Percentiles rank a stretch among this genome's conserved stretches.
Evolutionary conservation across 2,888 invertebrate species (phyloP).

Genomic region (Drosophila quinaria): DNA sequence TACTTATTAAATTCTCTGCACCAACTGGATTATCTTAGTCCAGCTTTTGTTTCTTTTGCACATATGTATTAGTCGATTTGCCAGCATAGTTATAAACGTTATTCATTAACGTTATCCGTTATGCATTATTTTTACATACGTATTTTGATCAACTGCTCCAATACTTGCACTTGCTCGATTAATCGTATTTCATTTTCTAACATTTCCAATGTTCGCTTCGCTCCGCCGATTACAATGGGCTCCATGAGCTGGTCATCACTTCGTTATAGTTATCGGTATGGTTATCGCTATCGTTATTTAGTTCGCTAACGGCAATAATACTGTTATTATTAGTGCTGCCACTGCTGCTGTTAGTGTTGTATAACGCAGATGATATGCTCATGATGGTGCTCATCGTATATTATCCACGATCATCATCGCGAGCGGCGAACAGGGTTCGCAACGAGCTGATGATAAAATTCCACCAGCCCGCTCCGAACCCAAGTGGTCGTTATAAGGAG

Average conservation of each 20-base stretch:
- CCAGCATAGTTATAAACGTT: conserved; percentile 34
- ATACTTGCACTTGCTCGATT: conserved; percentile 61
- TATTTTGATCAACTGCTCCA: conserved; percentile 84
- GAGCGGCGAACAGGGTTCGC: conserved; percentile 89
- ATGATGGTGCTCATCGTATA: conserved; percentile 78
- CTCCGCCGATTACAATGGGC: conserved; percentile 60
- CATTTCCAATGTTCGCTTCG: conserved; percentile 78
- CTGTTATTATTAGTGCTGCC: conserved; percentile 28
- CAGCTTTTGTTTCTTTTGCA: conserved; percentile 17
- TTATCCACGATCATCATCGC: conserved; percentile 86
- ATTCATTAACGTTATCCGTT: conserved; percentile 48
- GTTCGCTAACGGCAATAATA: conserved; percentile 15
- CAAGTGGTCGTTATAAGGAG: conserved; percentile 86
- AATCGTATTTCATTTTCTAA: conserved; percentile 15
- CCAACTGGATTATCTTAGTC: conserved; percentile 15
- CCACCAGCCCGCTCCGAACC: conserved; percentile 88
- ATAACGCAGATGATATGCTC: conserved; percentile 65
- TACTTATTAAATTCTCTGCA: conserved; percentile 39
- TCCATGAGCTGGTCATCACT: conserved; percentile 58
- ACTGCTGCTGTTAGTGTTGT: conserved; percentile 53
- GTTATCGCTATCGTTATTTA: conserved; percentile 20
- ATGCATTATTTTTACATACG: conserved; percentile 69
- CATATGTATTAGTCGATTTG: conserved; percentile 35
- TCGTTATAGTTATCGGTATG: conserved; percentile 29
- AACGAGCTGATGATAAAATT: conserved; percentile 90